Evolutionary conservation across 2,113 vertebrate species (phyloP).

Genomic region (Bufo bufo): DNA sequence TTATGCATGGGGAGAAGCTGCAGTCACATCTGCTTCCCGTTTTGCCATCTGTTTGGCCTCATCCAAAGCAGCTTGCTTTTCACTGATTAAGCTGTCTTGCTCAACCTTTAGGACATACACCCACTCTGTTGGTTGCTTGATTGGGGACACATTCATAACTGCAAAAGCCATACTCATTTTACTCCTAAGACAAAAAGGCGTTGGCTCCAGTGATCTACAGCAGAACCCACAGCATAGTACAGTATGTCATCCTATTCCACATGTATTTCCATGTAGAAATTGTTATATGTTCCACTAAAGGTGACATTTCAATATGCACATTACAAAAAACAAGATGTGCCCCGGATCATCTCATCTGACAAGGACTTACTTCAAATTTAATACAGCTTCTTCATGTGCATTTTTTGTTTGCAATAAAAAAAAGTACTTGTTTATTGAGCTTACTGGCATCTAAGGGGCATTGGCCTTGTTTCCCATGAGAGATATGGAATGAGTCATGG

Average conservation of each 20-base stretch:
- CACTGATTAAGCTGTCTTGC: slow-evolving; percentile 75
- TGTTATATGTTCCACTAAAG: too few species aligned
- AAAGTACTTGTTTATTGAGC: too few species aligned
- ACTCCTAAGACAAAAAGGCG: slow-evolving; percentile 71
- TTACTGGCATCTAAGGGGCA: too few species aligned
- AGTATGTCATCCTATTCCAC: background rate
- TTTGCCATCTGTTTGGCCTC: slow-evolving; percentile 82
- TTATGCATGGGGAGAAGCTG: slow-evolving; percentile 78
- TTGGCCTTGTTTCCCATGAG: too few species aligned
- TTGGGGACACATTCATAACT: slow-evolving; percentile 63
- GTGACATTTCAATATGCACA: too few species aligned
- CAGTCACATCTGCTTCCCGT: slow-evolving; percentile 90
- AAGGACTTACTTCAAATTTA: too few species aligned
- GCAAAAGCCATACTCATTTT: slow-evolving; percentile 68
- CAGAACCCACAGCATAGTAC: background rate
- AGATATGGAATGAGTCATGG: too few species aligned
- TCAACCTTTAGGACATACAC: slow-evolving; percentile 65
- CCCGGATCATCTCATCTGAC: too few species aligned
- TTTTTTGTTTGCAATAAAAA: too few species aligned
- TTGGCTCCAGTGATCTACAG: slow-evolving; percentile 59
- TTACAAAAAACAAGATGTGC: background rate
- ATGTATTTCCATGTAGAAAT: background rate
- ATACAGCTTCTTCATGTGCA: too few species aligned
- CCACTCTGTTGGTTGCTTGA: slow-evolving; percentile 72
- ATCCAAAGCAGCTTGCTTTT: slow-evolving; percentile 69